Evolutionary conservation across 2,113 vertebrate species (phyloP), one percentile per base, ranked within the genome.

Genomic region (Octodon degus): DNA sequence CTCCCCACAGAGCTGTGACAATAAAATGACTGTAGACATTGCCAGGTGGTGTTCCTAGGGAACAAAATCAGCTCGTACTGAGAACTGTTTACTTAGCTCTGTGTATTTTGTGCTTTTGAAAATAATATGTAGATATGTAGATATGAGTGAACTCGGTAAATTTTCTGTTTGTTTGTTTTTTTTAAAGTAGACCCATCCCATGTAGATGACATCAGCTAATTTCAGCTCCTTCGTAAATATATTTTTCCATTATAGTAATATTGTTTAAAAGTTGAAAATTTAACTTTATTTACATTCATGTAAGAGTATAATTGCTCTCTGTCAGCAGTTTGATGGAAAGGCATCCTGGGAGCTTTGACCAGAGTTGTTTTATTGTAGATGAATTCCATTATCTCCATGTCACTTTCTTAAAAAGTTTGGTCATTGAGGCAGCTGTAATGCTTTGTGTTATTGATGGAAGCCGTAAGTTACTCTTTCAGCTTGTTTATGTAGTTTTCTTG

Each of bases 351-450:
- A 80, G 83, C 24, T 91, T 58, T 96, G 82, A 83, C 79, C 94
- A 94, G 27, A 20, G 34, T 80, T 90, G 19, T 92, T 97, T 92
- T 68, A 62, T 93, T 94, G 72, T 67, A 50, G 62, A 83, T 55
- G 37, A 88, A 80, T 93, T 90, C 90, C 82, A 81, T 96, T 96
- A 95, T 96, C 77, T 96, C 86, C 65, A 53, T 94, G 96, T 95
- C 89, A 97, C 83, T 96, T 95, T 93, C 86, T 85, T 97, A 89
- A 94, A 96, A 97, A 90, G 92, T 96, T 94, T 97, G 94, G 96
- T 96, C 94, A 92, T 12, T 96, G 96, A 97, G 83, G 94, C 95
- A 97, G 90, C 90, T 97, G 11, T 96, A 97, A 92, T 96, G 82
- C 72, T 74, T 96, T 95, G 77, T 89, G 34, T 92, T 96, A 86